Evolutionary conservation across 2,797 vertebrate species (phyloP), one percentile per base, ranked within the genome.

Genomic region (Lacerta viridis): DNA sequence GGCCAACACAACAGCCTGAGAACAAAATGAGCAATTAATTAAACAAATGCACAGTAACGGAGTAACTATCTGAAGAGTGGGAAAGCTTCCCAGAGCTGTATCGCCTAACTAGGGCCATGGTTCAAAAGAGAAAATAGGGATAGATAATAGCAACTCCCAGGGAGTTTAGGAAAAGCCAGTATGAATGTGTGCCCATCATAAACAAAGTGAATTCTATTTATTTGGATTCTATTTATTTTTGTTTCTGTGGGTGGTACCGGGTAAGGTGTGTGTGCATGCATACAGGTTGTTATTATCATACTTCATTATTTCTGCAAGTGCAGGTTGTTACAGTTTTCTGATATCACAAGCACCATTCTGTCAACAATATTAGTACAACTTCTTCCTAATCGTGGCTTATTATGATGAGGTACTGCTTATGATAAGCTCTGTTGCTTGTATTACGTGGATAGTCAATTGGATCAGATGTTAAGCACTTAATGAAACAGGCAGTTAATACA

Each of bases 11-110:
- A 95, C 95, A 94, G 94, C 88, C 93, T 85, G 81, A 81, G 93
- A 96, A 97, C 96, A 97, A 97, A 97, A 96, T 96, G 96, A 95
- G 93, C 96, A 96, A 97, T 97, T 97, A 97, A 97, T 96, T 97
- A 95, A 96, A 97, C 96, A 97, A 97, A 97, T 96, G 95, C 94
- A 94, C 93, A 92, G 94, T 95, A 94, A 94, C 0, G 39, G 93
- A 96, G 94, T 94, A 94, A 85, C 90, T 93, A 89, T 88, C 77
- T 92, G 79, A 82, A 93, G 83, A 93, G 92, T 90, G 95, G 92
- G 94, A 95, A 95, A 90, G 92, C 79, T 93, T 96, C 93, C 95
- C 94, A 95, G 95, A 92, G 90, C 79, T 92, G 89, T 93, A 93
- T 95, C 92, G 91, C 90, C 89, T 95, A 95, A 93, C 92, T 83